A percentile compares a stretch with the other conserved stretches of the same genome.
Evolutionary conservation across 2,797 vertebrate species (phyloP).

Genomic region (Phataginus tricuspis): DNA sequence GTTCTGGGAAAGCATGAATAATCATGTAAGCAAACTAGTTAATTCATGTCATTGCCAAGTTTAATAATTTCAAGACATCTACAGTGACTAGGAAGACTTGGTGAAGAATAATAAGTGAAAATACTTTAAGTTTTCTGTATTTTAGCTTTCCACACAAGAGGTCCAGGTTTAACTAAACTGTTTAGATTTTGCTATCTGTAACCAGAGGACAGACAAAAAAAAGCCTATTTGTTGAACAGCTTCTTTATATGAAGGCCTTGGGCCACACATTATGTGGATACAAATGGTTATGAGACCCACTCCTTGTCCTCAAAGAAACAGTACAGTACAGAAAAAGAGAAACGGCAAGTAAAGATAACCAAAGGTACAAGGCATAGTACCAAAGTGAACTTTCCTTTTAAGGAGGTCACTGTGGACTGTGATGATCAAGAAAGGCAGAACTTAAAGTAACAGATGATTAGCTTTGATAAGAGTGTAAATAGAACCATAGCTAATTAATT

Average conservation of each 20-base stretch:
- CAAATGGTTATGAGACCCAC: not conserved
- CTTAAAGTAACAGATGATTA: not conserved
- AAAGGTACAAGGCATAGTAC: not conserved
- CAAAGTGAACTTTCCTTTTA: not conserved
- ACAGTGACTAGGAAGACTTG: not conserved
- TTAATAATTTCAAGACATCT: constrained; percentile 2
- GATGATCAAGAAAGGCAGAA: not conserved
- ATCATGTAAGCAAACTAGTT: constrained; percentile 28
- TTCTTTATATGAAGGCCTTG: constrained; percentile 31
- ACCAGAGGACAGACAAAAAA: not conserved
- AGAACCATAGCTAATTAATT: not conserved
- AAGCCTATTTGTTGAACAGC: not conserved
- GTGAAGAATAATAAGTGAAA: constrained; percentile 46
- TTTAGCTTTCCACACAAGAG: constrained; percentile 3
- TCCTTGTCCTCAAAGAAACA: constrained; percentile 6
- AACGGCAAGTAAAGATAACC: not conserved
- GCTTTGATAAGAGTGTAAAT: not conserved
- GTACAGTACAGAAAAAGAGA: not conserved
- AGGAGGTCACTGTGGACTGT: not conserved
- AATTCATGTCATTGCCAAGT: not conserved
- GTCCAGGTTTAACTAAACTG: constrained; percentile 33
- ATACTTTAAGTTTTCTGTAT: constrained; percentile 15
- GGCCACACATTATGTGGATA: not conserved
- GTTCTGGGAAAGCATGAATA: not conserved
- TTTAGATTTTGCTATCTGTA: constrained; percentile 46